phyloP scores from a whole-genome alignment of 2,113 vertebrate species.

The Aplodontia rufa region DNA sequence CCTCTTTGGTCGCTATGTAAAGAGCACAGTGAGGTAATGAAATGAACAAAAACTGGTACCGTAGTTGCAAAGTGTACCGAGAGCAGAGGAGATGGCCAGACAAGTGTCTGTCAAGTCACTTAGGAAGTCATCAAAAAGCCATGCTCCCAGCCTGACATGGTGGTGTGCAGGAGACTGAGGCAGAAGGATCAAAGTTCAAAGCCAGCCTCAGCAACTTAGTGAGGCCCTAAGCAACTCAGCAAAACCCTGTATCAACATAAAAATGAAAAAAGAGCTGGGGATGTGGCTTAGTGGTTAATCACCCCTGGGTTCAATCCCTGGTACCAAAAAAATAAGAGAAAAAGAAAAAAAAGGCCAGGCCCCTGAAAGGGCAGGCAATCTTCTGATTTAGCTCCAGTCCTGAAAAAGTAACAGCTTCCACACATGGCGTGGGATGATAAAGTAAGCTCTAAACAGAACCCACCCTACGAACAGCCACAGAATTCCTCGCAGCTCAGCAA shows the following conservation, averaged over 20 bases:
- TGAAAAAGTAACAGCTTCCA: slow-evolving; percentile 59
- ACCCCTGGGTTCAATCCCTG: too few species aligned
- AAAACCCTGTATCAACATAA: too few species aligned
- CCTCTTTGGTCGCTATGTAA: slow-evolving; percentile 40
- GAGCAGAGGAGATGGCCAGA: neutral
- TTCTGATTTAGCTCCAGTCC: neutral
- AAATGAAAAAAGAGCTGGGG: too few species aligned
- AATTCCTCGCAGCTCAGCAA: slow-evolving; percentile 36
- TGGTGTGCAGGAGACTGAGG: too few species aligned
- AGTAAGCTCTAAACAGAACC: slow-evolving; percentile 55
- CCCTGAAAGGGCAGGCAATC: neutral
- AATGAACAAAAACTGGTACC: slow-evolving; percentile 1
- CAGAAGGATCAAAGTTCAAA: too few species aligned
- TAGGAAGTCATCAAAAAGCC: slow-evolving; percentile 65
- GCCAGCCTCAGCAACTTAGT: too few species aligned
- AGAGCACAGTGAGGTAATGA: neutral
- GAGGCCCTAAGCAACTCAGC: too few species aligned
- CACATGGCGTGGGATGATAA: slow-evolving; percentile 46
- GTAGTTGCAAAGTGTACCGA: slow-evolving; percentile 46
- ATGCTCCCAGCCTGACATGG: neutral
- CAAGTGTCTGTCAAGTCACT: slow-evolving; percentile 52
- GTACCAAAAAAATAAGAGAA: too few species aligned
- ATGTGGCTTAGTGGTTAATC: too few species aligned
- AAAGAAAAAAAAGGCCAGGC: too few species aligned
- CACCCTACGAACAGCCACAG: slow-evolving; percentile 36